Evolutionary conservation across 2,888 invertebrate species (phyloP).

Genomic region (Hemithea aestivaria): DNA sequence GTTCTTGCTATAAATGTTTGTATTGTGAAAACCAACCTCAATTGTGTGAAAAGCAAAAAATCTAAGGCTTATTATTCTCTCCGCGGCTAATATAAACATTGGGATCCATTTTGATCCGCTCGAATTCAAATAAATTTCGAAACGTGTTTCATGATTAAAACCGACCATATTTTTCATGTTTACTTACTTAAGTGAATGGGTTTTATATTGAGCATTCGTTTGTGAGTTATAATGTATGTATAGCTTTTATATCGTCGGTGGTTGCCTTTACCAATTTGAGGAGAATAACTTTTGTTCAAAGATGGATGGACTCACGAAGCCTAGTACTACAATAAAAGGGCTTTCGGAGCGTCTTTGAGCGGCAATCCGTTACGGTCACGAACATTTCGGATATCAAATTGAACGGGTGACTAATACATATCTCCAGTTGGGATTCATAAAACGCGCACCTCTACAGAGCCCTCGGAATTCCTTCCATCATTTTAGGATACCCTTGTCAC

Average conservation of each 20-base stretch:
- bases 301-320: conserved; percentile 17
- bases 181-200: neutral
- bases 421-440: conserved; percentile 55
- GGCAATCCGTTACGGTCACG: conserved; percentile 19
- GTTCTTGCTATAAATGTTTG: conserved; percentile 33
- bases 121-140: conserved; percentile 6
- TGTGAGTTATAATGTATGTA: too few species aligned
- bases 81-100: conserved; percentile 12
- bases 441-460: conserved; percentile 56
- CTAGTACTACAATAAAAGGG: conserved; percentile 20
- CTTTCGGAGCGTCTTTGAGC: conserved; percentile 10
- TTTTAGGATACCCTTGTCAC: conserved; percentile 73
- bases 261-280: neutral
- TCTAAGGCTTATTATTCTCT: conserved; percentile 7
- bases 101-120: conserved; percentile 7
- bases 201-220: too few species aligned
- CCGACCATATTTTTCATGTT: neutral
- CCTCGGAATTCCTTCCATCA: conserved; percentile 68
- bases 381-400: conserved; percentile 43
- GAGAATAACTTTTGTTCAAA: conserved; percentile 5
- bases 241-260: too few species aligned
- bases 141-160: conserved; percentile 8
- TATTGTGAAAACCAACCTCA: conserved; percentile 20
- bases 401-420: conserved; percentile 53
- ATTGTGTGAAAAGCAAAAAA: conserved; percentile 20